Evolutionary conservation across 2,113 vertebrate species (phyloP).

Genomic region (Myiopsitta monachus): DNA sequence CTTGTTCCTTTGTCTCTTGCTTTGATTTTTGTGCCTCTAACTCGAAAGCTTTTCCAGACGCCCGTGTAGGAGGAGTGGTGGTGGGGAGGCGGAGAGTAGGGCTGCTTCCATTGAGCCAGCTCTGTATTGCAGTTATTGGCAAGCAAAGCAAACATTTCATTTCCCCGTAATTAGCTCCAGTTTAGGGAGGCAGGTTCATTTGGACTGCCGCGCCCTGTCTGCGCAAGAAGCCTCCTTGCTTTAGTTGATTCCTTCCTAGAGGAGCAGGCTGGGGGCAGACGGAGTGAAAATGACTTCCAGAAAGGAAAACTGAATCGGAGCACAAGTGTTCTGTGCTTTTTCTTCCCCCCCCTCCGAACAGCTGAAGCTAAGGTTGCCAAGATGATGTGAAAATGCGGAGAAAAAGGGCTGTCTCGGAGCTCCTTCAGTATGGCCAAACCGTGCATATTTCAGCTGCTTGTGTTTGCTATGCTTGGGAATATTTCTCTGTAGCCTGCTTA

Average conservation of each 20-base stretch:
- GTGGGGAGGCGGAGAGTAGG: neutral
- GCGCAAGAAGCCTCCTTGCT: neutral
- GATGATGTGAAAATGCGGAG: neutral
- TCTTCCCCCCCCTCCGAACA: too few species aligned
- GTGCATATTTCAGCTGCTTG: neutral
- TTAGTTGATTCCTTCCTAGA: neutral
- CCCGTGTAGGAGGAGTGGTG: neutral
- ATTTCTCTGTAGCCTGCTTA: neutral
- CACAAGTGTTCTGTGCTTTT: neutral
- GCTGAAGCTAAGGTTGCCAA: neutral
- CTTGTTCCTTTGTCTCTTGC: neutral
- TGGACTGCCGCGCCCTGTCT: constrained; percentile 48
- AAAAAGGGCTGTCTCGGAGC: neutral
- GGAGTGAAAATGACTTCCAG: neutral
- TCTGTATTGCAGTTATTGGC: constrained; percentile 54
- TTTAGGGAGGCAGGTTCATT: constrained; percentile 62
- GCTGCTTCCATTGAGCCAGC: constrained; percentile 24
- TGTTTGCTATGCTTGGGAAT: neutral
- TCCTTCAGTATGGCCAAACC: neutral
- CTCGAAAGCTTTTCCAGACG: constrained; percentile 6
- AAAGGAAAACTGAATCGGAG: neutral
- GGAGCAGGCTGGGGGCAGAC: neutral
- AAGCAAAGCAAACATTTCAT: constrained; percentile 61
- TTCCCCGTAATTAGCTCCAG: constrained; percentile 63
- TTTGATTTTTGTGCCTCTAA: neutral